Evolutionary conservation across 2,797 vertebrate genomes (phyloP), one percentile per base, ranked within the genome.

Genomic region (Acridotheres tristis): DNA sequence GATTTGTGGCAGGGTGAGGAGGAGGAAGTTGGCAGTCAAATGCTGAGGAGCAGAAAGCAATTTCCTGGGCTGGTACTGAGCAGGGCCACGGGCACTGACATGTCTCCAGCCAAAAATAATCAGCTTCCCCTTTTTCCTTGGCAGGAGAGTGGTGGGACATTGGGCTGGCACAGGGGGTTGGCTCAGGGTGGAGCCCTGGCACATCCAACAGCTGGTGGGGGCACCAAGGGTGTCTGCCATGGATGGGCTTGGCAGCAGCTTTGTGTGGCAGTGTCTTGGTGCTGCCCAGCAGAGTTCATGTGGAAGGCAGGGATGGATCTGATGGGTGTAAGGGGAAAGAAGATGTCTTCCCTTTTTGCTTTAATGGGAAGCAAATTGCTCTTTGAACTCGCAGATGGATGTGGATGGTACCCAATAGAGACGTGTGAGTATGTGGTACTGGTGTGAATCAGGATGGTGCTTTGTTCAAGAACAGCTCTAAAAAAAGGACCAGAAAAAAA

Each of bases 71-170:
- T 90, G 66, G 13, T 74, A 50, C 22, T n/a, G 45, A 42, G 42
- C 43, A 4, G 27, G 17, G 17, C 3, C 25, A 18, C 0, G 0
- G 43, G 36, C 1, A 2, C 13, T 73, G 81, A 80, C 16, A 2
- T 2, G 4, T 40, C 45, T 74, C 16, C 5, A 9, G 38, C 51
- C 55, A 85, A 82, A 81, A 62, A 1, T 72, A 10, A 21, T 21
- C 42, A 62, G 12, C 40, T 86, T 75, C 8, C 13, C 26, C 11
- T 80, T 1, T 1, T 72, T 83, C 18, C 13, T 51, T 5, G 5
- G 42, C 29, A 30, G 34, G 1, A 3, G 48, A 48, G 71, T 13
- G 19, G 17, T 75, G 61, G 61, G 50, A 78, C 6, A 3, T 7
- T 15, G 34, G 59, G 42, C 36, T 84, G 54, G 65, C 42, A 22